These are phyloP conservation scores for Osmerus eperlanus DNA, from an alignment of 2,113 vertebrate genomes.

Conservation along the genomic window DNA sequence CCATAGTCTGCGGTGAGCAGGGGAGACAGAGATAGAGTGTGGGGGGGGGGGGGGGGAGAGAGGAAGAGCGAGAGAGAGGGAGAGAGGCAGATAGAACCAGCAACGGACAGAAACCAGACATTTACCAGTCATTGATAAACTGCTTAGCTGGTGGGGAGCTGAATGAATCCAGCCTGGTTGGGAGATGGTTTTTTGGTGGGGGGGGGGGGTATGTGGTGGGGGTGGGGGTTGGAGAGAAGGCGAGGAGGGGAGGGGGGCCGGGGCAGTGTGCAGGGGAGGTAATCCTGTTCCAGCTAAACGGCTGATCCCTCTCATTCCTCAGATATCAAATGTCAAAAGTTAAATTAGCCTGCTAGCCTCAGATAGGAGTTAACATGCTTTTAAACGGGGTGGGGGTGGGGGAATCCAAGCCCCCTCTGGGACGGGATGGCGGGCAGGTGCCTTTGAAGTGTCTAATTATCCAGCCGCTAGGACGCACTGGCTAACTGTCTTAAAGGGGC, in stretches of 20 bases:
- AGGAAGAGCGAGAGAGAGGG: neutral
- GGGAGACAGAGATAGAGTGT: constrained; percentile 5
- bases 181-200: constrained; percentile 34
- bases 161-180: constrained; percentile 76
- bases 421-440: constrained; percentile 63
- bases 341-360: constrained; percentile 81
- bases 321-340: constrained; percentile 83
- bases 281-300: constrained; percentile 82
- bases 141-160: constrained; percentile 76
- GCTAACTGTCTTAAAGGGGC: constrained; percentile 66
- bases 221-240: constrained; percentile 31
- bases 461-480: constrained; percentile 56
- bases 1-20: constrained; percentile 48
- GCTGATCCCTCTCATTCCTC: constrained; percentile 80
- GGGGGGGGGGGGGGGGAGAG: neutral
- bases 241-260: neutral
- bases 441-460: constrained; percentile 80
- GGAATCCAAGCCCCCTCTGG: constrained; percentile 57
- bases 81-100: neutral
- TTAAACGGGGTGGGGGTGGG: constrained; percentile 55
- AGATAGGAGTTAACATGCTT: constrained; percentile 78
- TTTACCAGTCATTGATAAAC: constrained; percentile 78
- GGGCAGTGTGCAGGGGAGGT: constrained; percentile 46
- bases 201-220: constrained; percentile 32
- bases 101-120: constrained; percentile 36